Evolutionary conservation across 2,797 vertebrate genomes (phyloP).

Genomic region (Lacerta viridis): DNA sequence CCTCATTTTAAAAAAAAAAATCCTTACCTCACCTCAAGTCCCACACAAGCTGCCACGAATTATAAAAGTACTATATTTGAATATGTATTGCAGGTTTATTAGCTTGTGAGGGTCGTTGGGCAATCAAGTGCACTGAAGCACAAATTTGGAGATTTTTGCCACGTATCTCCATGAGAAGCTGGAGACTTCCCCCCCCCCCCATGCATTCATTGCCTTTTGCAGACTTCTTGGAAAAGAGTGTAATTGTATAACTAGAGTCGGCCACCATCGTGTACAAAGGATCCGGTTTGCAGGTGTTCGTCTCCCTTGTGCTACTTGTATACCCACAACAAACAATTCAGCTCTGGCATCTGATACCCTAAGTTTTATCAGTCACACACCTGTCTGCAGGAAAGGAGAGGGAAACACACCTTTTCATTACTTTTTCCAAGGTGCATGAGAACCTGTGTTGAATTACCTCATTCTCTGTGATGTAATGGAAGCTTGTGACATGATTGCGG

Average conservation of each 20-base stretch:
- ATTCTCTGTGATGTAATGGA: constrained; percentile 19
- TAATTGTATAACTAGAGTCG: constrained; percentile 71
- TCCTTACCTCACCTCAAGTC: too few relatives aligned
- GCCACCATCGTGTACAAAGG: constrained; percentile 51
- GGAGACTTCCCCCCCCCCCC: not conserved
- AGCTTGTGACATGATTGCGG: not conserved
- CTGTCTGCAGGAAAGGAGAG: constrained; percentile 48
- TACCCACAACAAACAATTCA: constrained; percentile 61
- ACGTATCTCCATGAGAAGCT: constrained; percentile 18
- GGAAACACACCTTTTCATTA: constrained; percentile 58
- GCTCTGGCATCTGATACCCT: constrained; percentile 53
- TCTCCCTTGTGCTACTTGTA: constrained; percentile 47
- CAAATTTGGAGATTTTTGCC: not conserved
- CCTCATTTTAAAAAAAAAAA: too few relatives aligned
- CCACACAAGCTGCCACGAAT: too few relatives aligned
- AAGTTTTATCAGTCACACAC: constrained; percentile 65
- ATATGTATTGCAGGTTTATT: constrained; percentile 51
- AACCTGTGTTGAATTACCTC: constrained; percentile 51
- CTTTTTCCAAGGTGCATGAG: constrained; percentile 15
- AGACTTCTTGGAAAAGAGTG: constrained; percentile 58
- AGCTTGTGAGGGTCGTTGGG: constrained; percentile 51
- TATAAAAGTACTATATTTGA: constrained; percentile 14
- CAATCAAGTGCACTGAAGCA: constrained; percentile 50
- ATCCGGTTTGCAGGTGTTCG: constrained; percentile 65
- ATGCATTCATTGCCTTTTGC: constrained; percentile 53